phyloP scores from a whole-genome alignment of 2,113 vertebrate genomes.

The Murina feae region DNA sequence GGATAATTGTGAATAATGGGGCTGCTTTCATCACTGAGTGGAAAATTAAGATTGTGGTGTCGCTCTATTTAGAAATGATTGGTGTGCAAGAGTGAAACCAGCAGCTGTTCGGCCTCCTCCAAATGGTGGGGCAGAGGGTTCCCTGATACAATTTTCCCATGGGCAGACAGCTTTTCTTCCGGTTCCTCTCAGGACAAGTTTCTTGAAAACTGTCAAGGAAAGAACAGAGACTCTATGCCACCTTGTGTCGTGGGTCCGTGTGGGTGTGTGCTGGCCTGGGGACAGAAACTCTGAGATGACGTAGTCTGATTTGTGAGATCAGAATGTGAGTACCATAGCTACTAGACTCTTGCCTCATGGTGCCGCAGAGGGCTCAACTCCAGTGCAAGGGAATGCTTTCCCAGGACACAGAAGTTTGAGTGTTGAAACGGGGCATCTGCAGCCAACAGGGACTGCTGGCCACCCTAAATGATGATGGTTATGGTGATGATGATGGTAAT shows the following conservation, averaged over 20 bases:
- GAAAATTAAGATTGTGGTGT: slow-evolving; percentile 70
- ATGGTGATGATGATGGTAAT: neutral
- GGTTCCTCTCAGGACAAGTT: neutral
- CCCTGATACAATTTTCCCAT: neutral
- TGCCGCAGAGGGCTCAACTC: rapidly evolving
- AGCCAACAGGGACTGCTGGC: too few relatives aligned
- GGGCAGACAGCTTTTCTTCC: neutral
- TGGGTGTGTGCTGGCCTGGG: rapidly evolving
- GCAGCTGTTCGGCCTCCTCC: slow-evolving; percentile 24
- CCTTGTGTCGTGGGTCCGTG: rapidly evolving
- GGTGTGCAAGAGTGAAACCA: neutral
- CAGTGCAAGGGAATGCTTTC: rapidly evolving
- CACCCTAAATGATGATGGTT: neutral
- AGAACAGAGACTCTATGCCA: rapidly evolving
- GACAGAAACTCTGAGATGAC: rapidly evolving
- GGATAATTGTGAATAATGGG: slow-evolving; percentile 76
- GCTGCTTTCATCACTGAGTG: slow-evolving; percentile 72
- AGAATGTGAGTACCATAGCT: rapidly evolving
- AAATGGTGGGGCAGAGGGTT: neutral
- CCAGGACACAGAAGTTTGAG: neutral
- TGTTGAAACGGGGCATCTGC: neutral
- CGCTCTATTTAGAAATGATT: slow-evolving; percentile 46
- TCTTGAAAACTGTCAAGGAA: neutral
- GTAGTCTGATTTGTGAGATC: rapidly evolving
- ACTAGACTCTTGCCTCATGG: rapidly evolving